Base-by-base conservation (phyloP, 2,888 invertebrate genomes). In the Vannuccia rotundouncinata region DNA sequence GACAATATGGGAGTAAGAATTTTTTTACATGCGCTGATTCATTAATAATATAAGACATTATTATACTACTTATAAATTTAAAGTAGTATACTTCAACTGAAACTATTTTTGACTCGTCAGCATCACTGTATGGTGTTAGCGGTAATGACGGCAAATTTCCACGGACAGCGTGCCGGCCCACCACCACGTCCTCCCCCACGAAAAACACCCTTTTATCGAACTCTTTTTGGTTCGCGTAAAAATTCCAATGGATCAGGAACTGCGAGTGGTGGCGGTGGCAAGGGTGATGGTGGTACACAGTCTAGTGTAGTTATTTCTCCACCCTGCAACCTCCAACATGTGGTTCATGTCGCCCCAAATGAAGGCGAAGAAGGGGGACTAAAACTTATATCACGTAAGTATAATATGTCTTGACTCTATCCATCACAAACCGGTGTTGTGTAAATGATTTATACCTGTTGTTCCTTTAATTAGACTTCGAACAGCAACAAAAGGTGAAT, bases 251-350 rank as follows among this genome's bases (percentile, higher is more conserved):
- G 59, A 1, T 22, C 5, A 22, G 77, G 77, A 2, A 45, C 5
- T 27, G 10, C 31, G n/a, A 1, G 5, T 5, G 30, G 29, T 25
- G 22, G 59, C 17, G 27, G 59, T n/a, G 28, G 76, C 28, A 31
- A n/a, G 59, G 77, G 59, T n/a, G 59, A 31, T 59, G 77, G 77
- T 22, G 59, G 45, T 17, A 22, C 1, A 1, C 31, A 77, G 17
- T n/a, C 29, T 0, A 79, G 79, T 78, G 29, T 30, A 1, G 74
- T 29, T 22, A 80, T 80, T 25, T 79, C 78, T 13, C 78, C 45
- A 13, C 80, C 80, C n/a, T 79, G 78, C 25, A 80, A 80, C 27
- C 45, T 80, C 2, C 74, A 77, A 29, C 80, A 80, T 78, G 76
- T 80, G 13, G 80, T 80, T n/a, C 80, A 80, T 79, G 77, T 80